These are phyloP conservation scores for Bombyx huttoni DNA, from an alignment of 2,888 invertebrate species.

Conservation along the genomic window DNA sequence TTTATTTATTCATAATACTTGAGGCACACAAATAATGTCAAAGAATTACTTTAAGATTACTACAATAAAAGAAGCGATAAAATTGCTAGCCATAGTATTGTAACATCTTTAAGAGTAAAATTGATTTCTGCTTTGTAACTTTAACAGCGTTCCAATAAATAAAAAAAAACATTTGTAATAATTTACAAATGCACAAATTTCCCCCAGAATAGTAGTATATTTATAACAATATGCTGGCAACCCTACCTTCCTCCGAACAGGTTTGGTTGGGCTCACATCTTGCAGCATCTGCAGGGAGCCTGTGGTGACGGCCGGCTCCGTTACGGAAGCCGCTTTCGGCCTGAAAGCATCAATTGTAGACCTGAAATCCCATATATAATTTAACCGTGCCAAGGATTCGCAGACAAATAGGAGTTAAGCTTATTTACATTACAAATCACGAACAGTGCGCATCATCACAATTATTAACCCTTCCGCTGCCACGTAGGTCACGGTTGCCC, in stretches of 20 bases:
- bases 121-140: too few relatives aligned
- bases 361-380: neutral
- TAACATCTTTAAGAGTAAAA: too few relatives aligned
- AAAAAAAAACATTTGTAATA: too few relatives aligned
- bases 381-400: neutral
- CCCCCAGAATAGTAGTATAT: neutral
- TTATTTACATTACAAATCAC: neutral
- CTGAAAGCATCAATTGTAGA: constrained; percentile 28
- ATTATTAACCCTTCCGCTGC: too few relatives aligned
- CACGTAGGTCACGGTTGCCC: too few relatives aligned
- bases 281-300: constrained; percentile 52
- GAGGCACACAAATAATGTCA: too few relatives aligned
- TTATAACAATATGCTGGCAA: neutral
- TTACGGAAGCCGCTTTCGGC: constrained; percentile 53
- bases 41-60: too few relatives aligned
- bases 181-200: too few relatives aligned
- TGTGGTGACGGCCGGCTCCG: constrained; percentile 42
- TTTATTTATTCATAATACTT: too few relatives aligned
- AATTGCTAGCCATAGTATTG: too few relatives aligned
- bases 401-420: constrained; percentile 1
- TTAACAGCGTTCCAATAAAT: too few relatives aligned
- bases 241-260: constrained; percentile 52
- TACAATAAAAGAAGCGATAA: too few relatives aligned
- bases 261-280: constrained; percentile 62
- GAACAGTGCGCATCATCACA: constrained; percentile 5